Base-by-base conservation (phyloP, 2,888 invertebrate species). In the Lacanobia oleracea region DNA sequence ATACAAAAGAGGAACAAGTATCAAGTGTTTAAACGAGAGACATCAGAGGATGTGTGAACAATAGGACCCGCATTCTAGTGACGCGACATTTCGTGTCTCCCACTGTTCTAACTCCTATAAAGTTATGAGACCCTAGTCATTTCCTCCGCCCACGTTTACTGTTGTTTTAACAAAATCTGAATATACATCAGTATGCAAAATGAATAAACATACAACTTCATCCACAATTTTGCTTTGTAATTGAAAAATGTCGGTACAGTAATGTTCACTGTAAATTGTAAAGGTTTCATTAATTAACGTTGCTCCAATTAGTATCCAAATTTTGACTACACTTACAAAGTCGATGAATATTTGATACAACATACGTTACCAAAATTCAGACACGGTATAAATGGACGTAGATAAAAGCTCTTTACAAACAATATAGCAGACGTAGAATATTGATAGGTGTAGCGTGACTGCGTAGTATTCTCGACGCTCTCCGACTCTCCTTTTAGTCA, bases 51-150 rank as follows among this genome's bases (percentile, higher is more conserved):
- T 77, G 81, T 77, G 79, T 77, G 88, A 88, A 91, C 90, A 92
- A 91, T 89, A 81, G 89, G 61, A 77, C 91, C 91, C 91, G 91
- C 89, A 91, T 92, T 86, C 80, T 72, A 79, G 79, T 82, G 87
- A 88, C 83, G 43, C 27, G 64, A 84, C 82, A 86, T 87, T 88
- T 86, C 77, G 71, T 76, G 83, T 80, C 79, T 73, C 72, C 72
- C 65, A 75, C 75, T 76, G 79, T 76, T 76, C 81, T 73, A 83
- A 82, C 82, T 78, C 71, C 69, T 76, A 67, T 72, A 75, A 76
- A 79, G 66, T 76, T 79, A 69, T 71, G 71, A 68, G 76, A 76
- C 83, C 79, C 72, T 78, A 78, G 62, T 80, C 53, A 78, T 79
- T 82, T 75, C 68, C 78, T 67, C 63, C 23, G 53, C 67, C 62